These are phyloP conservation scores for Diadema setosum DNA, from an alignment of 35 echinoderm and acorn worm genomes.

Conservation along the genomic window DNA sequence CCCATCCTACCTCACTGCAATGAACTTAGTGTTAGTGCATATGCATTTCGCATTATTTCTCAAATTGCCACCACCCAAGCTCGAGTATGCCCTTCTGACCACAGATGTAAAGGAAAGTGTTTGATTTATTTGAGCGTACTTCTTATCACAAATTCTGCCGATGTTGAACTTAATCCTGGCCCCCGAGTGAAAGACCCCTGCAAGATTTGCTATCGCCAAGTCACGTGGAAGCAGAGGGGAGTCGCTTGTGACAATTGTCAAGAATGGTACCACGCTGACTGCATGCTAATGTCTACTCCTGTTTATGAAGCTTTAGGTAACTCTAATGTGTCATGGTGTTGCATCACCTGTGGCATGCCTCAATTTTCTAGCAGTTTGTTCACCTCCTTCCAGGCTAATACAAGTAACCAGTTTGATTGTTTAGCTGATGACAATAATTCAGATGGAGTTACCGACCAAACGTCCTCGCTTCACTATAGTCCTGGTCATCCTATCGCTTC, in stretches of 20 bases:
- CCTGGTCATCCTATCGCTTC: no score
- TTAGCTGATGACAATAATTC: background rate
- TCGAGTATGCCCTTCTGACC: no score
- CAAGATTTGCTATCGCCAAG: background rate
- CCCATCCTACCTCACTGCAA: no score
- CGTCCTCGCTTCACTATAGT: no score
- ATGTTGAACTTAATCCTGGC: background rate
- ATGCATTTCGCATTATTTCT: no score
- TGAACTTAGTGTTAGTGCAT: no score
- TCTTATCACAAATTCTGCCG: background rate
- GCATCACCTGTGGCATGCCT: background rate
- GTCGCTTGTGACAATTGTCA: background rate
- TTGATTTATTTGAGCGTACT: conserved; percentile 6
- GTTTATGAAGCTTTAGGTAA: background rate
- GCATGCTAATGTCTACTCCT: background rate
- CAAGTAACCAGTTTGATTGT: background rate
- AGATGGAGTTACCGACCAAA: no score
- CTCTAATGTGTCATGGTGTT: background rate
- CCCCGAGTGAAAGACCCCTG: background rate
- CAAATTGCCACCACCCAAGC: no score
- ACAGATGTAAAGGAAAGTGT: background rate
- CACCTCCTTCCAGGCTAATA: background rate
- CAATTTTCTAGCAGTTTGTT: background rate
- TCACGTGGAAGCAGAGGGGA: background rate
- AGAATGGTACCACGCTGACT: no score